A percentile compares a stretch with the other conserved stretches of the same genome.
Evolutionary conservation across 2,888 invertebrate species (phyloP).

Genomic region (Leptura quadrifasciata): DNA sequence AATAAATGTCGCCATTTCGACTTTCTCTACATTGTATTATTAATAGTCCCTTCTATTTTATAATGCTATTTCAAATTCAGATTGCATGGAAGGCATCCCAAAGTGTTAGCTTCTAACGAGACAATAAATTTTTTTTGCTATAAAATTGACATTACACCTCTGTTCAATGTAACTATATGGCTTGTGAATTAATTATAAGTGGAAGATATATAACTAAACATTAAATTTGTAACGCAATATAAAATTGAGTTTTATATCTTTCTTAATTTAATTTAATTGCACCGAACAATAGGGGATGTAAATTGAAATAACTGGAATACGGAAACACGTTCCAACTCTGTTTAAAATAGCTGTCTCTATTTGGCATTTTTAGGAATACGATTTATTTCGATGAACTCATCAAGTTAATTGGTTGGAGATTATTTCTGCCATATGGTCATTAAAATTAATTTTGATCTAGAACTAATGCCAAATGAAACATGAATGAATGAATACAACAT

Average conservation of each 20-base stretch:
- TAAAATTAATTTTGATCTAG: no score
- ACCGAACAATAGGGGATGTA: slow-evolving; percentile 12
- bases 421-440: no score
- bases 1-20: slow-evolving; percentile 14
- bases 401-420: background rate
- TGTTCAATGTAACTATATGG: slow-evolving; percentile 50
- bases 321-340: background rate
- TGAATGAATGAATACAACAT: no score
- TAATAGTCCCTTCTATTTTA: slow-evolving; percentile 57
- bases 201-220: slow-evolving; percentile 47
- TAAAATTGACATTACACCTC: slow-evolving; percentile 58
- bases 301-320: slow-evolving; percentile 1
- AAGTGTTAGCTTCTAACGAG: slow-evolving; percentile 51
- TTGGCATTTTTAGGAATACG: background rate
- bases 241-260: slow-evolving; percentile 45
- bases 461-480: no score
- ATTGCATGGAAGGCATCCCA: slow-evolving; percentile 55
- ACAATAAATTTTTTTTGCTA: slow-evolving; percentile 59
- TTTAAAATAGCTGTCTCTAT: background rate
- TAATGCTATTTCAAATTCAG: slow-evolving; percentile 59
- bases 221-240: slow-evolving; percentile 45
- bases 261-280: slow-evolving; percentile 45
- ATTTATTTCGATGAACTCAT: background rate
- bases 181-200: slow-evolving; percentile 55
- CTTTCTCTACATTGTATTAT: slow-evolving; percentile 52